Base-by-base conservation (phyloP, 2,888 invertebrate genomes). In the Ephialtes manifestator region DNA sequence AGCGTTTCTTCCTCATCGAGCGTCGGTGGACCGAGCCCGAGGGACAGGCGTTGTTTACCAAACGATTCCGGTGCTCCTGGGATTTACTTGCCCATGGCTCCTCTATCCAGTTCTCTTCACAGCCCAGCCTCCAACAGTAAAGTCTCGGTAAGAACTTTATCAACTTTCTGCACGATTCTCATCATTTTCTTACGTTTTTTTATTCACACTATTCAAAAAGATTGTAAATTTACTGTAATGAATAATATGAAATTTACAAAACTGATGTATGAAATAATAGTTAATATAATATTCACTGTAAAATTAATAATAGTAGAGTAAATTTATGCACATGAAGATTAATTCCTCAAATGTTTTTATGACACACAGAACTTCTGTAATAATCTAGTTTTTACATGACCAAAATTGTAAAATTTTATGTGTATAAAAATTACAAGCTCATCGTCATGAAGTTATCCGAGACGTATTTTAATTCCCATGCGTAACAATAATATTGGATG, bases 1-100 rank as follows among this genome's bases (percentile, higher is more conserved):
- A 96, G 96, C 92, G 94, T 96, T 84, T 96, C 96, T 55, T 96
- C 96, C 4, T 95, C 96, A 20, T 96, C 96, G 75, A 96, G 96
- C 91, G 94, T 95, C 81, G 95, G 95, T 60, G 95, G 95, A 77
- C 95, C 95, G 58, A 94, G 94, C 87, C 94, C 94, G 71, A 92
- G 94, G 87, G 94, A 94, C 83, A 92, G 94, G 70, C 94, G 94
- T 85, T 94, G 95, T 91, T 92, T 95, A 86, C 95, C 95, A 87
- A 95, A 94, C 89, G 94, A 94, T 89, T 92, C 93, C 81, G 91
- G 88, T 77, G 88, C 92, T 88, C 89, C 93, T 81, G 94, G 94
- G 63, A 95, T 95, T 89, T 96, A 96, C 92, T 94, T 96, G 91
- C 95, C 96, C 10, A 96, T 96, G 96, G 95, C 95, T 83, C 94